Conservation (phyloP, 2,888 invertebrate species). For the Tridacna crocea region DNA sequence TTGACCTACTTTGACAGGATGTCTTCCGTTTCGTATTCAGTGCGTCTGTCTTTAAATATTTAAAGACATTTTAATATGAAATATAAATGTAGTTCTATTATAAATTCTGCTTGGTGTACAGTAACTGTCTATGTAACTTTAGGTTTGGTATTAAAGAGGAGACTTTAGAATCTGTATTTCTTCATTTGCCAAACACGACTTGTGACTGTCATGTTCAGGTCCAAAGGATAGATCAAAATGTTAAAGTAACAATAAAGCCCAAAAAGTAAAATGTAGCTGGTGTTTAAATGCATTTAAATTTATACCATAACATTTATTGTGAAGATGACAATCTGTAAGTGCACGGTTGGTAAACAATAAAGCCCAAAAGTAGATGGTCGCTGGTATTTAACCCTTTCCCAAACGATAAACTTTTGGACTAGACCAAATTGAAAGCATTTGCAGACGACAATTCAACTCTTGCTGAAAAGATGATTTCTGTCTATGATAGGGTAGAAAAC, state of each 20-base stretch:
- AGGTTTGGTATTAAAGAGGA: background rate
- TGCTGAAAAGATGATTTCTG: too few species aligned
- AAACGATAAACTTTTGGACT: too few species aligned
- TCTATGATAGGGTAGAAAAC: background rate
- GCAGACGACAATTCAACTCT: too few species aligned
- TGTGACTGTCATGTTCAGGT: background rate
- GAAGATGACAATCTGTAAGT: too few species aligned
- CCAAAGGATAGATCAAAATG: background rate
- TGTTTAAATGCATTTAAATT: too few species aligned
- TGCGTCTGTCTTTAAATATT: background rate
- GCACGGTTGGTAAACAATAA: background rate
- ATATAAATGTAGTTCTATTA: too few species aligned
- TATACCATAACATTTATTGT: too few species aligned
- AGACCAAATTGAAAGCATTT: too few species aligned
- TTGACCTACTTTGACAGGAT: conserved; percentile 4
- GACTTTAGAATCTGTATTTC: background rate
- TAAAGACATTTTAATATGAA: background rate
- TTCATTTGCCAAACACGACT: background rate
- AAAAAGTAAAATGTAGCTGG: too few species aligned
- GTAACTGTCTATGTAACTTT: background rate
- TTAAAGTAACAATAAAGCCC: too few species aligned
- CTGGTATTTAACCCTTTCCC: too few species aligned
- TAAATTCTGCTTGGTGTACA: background rate
- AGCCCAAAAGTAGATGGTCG: too few species aligned
- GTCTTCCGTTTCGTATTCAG: background rate